Conservation (phyloP, 2,888 invertebrate species). For the Cantharis nigra region DNA sequence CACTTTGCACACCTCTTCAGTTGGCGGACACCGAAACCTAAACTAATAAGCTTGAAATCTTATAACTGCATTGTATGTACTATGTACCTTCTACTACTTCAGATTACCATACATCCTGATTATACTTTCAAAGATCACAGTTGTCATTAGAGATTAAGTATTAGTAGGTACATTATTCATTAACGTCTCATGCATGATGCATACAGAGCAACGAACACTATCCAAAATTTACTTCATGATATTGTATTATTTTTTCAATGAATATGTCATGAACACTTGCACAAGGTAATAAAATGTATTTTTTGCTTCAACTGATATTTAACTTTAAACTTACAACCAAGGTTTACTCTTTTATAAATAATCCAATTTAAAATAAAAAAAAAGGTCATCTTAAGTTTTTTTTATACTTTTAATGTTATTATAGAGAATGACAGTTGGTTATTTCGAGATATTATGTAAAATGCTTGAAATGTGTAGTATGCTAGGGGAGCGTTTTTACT, state of each 20-base stretch:
- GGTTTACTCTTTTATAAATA: neutral
- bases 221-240: neutral
- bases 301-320: neutral
- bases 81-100: too few relatives aligned
- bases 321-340: neutral
- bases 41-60: neutral
- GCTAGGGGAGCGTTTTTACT: neutral
- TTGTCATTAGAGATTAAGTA: neutral
- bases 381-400: neutral
- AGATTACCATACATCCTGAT: neutral
- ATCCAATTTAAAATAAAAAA: neutral
- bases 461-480: neutral
- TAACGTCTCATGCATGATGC: neutral
- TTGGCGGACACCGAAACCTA: neutral
- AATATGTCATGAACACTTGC: conserved; percentile 1
- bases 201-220: neutral
- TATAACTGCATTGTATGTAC: too few relatives aligned
- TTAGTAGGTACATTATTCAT: neutral
- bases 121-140: neutral
- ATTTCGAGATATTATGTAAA: conserved; percentile 2
- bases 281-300: neutral
- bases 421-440: neutral
- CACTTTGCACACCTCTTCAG: neutral
- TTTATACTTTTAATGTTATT: neutral
- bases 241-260: neutral